A percentile compares a stretch with the other conserved stretches of the same genome.
Evolutionary conservation across 2,113 vertebrate species (phyloP).

Genomic region (Melanotaenia duboulayi): DNA sequence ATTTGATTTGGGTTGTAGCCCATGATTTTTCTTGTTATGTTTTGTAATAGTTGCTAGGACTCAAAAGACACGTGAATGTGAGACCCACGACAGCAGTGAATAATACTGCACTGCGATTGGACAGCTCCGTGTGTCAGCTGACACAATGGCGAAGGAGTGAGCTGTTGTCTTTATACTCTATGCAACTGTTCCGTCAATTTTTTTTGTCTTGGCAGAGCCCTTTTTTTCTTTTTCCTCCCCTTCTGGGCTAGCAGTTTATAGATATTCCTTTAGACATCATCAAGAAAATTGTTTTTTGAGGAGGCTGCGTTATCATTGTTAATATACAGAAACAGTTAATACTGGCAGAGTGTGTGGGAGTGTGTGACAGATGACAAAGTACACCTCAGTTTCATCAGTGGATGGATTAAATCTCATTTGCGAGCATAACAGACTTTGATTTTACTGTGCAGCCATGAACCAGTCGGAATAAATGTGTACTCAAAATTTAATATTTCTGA

Average conservation of each 20-base stretch:
- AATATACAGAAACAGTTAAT: slow-evolving; percentile 28
- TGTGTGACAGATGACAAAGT: slow-evolving; percentile 48
- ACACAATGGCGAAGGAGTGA: slow-evolving; percentile 80
- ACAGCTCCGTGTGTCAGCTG: slow-evolving; percentile 80
- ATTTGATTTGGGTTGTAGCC: slow-evolving; percentile 30
- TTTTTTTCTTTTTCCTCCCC: slow-evolving; percentile 23
- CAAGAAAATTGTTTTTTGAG: slow-evolving; percentile 20
- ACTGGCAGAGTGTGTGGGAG: slow-evolving; percentile 16
- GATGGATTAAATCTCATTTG: slow-evolving; percentile 32
- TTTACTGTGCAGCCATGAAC: slow-evolving; percentile 31
- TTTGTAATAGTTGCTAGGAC: slow-evolving; percentile 64
- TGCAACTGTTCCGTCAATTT: slow-evolving; percentile 76
- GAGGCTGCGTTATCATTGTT: slow-evolving; percentile 20
- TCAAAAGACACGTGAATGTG: slow-evolving; percentile 76
- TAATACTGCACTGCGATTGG: slow-evolving; percentile 85
- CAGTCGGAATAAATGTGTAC: slow-evolving; percentile 44
- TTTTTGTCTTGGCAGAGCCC: background rate
- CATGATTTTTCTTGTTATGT: slow-evolving; percentile 39
- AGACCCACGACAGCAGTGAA: slow-evolving; percentile 84
- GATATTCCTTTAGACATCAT: slow-evolving; percentile 21
- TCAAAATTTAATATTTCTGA: slow-evolving; percentile 57
- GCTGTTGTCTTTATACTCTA: slow-evolving; percentile 86
- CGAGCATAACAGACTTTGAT: slow-evolving; percentile 41
- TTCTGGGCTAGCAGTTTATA: slow-evolving; percentile 30
- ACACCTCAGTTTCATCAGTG: slow-evolving; percentile 27